Evolutionary conservation across 1,140 invertebrate species (phyloP).

Genomic region (Mizuhopecten yessoensis): DNA sequence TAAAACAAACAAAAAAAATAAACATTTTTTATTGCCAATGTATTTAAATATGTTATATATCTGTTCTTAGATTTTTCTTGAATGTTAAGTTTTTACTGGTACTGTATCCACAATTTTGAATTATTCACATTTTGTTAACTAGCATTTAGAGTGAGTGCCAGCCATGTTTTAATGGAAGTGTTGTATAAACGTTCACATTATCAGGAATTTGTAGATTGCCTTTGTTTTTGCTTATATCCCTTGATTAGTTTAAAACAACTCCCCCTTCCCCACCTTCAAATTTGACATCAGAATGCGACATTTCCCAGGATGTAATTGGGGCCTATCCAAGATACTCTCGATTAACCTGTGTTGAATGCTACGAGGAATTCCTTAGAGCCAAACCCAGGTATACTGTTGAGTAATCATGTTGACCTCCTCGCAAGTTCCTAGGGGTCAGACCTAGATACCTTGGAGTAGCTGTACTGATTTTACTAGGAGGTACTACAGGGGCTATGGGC

Average conservation of each 20-base stretch:
- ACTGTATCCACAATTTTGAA: slow-evolving; percentile 41
- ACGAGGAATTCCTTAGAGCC: no score
- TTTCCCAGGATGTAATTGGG: not conserved
- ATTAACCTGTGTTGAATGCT: not conserved
- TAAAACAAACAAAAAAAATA: not conserved
- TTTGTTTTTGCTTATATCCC: slow-evolving; percentile 39
- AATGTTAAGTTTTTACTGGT: slow-evolving; percentile 49
- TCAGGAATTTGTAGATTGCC: slow-evolving; percentile 23
- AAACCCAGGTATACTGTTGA: no score
- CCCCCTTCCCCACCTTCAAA: not conserved
- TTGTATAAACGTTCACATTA: slow-evolving; percentile 19
- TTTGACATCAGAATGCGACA: not conserved
- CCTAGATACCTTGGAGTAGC: not conserved
- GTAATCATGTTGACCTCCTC: no score
- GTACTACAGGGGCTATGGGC: no score
- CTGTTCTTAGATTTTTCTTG: slow-evolving; percentile 42
- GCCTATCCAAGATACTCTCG: not conserved
- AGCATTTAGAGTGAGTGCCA: slow-evolving; percentile 56
- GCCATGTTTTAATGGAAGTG: not conserved
- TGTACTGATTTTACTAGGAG: no score
- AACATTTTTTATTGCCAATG: slow-evolving; percentile 39
- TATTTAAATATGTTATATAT: slow-evolving; percentile 32
- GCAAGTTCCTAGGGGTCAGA: no score
- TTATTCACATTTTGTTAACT: slow-evolving; percentile 55
- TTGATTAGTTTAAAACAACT: not conserved